Percentiles rank a stretch among this genome's conserved stretches.
phyloP scores from a whole-genome alignment of 2,113 vertebrate species.

The Caloenas nicobarica region DNA sequence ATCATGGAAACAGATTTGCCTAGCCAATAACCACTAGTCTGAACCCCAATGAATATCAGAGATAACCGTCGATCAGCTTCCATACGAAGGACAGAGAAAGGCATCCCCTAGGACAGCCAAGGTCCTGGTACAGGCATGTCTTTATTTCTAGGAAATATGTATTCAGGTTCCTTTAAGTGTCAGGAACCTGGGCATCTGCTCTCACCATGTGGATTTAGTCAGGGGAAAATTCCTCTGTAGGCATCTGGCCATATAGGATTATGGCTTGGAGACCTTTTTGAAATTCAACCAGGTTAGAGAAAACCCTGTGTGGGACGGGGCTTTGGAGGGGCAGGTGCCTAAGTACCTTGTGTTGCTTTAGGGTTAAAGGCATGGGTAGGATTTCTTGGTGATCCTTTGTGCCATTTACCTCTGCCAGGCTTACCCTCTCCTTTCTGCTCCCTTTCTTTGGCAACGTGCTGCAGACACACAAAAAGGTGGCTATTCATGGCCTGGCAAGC shows the following conservation, averaged over 20 bases:
- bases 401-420: neutral
- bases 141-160: neutral
- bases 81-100: neutral
- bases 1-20: neutral
- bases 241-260: neutral
- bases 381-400: constrained; percentile 10
- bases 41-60: neutral
- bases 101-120: neutral
- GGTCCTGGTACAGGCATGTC: neutral
- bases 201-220: neutral
- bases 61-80: neutral
- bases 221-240: neutral
- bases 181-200: neutral
- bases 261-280: neutral
- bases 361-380: neutral
- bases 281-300: neutral
- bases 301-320: neutral
- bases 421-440: neutral
- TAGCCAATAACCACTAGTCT: neutral
- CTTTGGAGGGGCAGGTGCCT: neutral
- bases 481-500: constrained; percentile 61
- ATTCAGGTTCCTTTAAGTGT: neutral
- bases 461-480: constrained; percentile 28
- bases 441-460: constrained; percentile 30
- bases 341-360: neutral